Evolutionary conservation across 2,888 invertebrate genomes (phyloP).

Genomic region (Autographa pulchrina): DNA sequence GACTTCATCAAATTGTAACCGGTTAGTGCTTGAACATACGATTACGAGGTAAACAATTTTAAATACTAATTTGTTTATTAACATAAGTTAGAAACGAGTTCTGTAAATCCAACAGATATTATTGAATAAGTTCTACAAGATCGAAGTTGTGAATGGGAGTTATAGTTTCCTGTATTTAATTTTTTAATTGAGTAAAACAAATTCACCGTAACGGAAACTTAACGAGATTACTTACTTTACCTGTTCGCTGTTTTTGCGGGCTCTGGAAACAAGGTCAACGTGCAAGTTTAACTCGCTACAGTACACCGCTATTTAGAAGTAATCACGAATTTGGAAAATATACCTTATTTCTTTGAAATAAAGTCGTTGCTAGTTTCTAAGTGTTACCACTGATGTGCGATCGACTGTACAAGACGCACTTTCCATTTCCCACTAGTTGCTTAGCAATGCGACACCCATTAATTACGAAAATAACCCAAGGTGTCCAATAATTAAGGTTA

Average conservation of each 20-base stretch:
- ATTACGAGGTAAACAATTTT: background rate
- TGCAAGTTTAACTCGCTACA: slow-evolving; percentile 66
- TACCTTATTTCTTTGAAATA: background rate
- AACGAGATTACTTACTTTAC: slow-evolving; percentile 48
- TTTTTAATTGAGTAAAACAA: slow-evolving; percentile 40
- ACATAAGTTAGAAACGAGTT: background rate
- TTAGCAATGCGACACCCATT: slow-evolving; percentile 62
- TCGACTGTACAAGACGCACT: slow-evolving; percentile 69
- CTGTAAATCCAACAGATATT: background rate
- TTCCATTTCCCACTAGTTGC: slow-evolving; percentile 67
- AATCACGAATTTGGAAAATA: background rate
- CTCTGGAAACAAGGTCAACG: slow-evolving; percentile 73
- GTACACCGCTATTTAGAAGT: background rate
- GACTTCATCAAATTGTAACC: background rate
- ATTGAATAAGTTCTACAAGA: background rate
- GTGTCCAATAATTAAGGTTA: slow-evolving; percentile 19
- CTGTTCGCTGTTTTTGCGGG: slow-evolving; percentile 52
- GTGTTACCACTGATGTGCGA: background rate
- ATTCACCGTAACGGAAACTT: slow-evolving; percentile 52
- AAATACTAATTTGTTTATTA: background rate
- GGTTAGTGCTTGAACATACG: background rate
- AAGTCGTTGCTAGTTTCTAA: background rate
- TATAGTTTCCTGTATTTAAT: slow-evolving; percentile 11
- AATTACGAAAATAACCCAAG: slow-evolving; percentile 54
- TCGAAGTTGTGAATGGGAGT: background rate